These are phyloP conservation scores for Cepaea hortensis DNA, from an alignment of 2,888 invertebrate genomes.

Conservation along the genomic window DNA sequence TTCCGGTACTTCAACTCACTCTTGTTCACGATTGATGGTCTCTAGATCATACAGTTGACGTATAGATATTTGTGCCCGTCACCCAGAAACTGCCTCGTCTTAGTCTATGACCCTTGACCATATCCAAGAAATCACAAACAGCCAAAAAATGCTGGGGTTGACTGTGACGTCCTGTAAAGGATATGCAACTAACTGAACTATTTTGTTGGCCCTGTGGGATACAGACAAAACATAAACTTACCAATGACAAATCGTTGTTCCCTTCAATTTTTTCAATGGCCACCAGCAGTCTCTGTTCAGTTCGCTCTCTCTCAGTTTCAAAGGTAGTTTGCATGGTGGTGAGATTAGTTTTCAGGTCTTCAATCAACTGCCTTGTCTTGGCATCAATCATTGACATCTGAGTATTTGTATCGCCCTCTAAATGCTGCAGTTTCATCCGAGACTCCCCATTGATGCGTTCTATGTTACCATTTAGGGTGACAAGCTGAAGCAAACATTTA, in stretches of 20 bases:
- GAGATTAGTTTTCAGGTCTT: conserved; percentile 69
- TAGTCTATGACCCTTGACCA: no score
- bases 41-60: no score
- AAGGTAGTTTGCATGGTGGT: conserved; percentile 58
- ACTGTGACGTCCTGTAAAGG: no score
- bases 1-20: no score
- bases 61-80: no score
- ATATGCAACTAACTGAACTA: no score
- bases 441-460: conserved; percentile 60
- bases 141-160: no score
- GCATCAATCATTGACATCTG: conserved; percentile 70
- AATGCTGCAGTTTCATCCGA: conserved; percentile 67
- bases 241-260: conserved; percentile 59
- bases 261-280: conserved; percentile 67
- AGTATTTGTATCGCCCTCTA: conserved; percentile 70
- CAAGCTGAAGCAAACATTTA: conserved; percentile 55
- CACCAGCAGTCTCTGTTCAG: conserved; percentile 67
- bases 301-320: conserved; percentile 70
- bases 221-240: conserved; percentile 50
- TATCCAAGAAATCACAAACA: no score
- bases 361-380: conserved; percentile 67
- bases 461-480: conserved; percentile 59
- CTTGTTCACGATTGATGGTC: no score
- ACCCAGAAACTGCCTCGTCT: no score
- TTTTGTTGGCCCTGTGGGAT: no score